Percentiles rank a stretch among this genome's conserved stretches.
These are phyloP conservation scores for Tholera decimalis DNA, from an alignment of 2,888 invertebrate species.

Conservation along the genomic window DNA sequence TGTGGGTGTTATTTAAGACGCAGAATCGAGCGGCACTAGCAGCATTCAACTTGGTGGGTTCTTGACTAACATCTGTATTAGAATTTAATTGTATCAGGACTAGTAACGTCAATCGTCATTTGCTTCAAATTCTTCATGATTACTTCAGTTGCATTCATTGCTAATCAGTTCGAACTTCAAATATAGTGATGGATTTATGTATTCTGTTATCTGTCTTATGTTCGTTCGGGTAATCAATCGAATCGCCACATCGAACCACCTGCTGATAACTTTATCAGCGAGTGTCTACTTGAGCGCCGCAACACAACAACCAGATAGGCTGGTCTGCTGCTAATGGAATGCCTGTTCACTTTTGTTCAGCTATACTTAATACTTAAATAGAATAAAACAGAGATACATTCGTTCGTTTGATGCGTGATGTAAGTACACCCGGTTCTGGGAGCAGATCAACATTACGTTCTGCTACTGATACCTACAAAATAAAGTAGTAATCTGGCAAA, in stretches of 20 bases:
- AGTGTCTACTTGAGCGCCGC: slow-evolving; percentile 5
- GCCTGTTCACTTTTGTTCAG: background rate
- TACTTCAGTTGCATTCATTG: no score
- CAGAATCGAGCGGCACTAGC: no score
- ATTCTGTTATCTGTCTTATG: slow-evolving; percentile 11
- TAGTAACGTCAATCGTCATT: no score
- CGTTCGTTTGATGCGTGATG: background rate
- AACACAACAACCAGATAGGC: background rate
- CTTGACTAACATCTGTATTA: no score
- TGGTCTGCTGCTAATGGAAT: background rate
- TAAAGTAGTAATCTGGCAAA: background rate
- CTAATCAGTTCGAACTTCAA: no score
- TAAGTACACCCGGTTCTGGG: background rate
- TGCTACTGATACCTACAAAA: no score
- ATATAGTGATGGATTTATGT: background rate
- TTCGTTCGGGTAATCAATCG: slow-evolving; percentile 22
- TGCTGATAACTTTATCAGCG: slow-evolving; percentile 41
- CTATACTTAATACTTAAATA: background rate
- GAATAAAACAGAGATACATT: background rate
- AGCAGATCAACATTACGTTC: no score
- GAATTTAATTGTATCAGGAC: no score
- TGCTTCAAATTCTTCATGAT: no score
- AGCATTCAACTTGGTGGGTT: no score
- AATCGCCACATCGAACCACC: slow-evolving; percentile 16
- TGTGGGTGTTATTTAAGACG: no score